Evolutionary conservation across 30 jellyfish, hydroid and myxozoan genomes (phyloP), one percentile per base, ranked within the genome.

Genomic region (Mastigias papua): DNA sequence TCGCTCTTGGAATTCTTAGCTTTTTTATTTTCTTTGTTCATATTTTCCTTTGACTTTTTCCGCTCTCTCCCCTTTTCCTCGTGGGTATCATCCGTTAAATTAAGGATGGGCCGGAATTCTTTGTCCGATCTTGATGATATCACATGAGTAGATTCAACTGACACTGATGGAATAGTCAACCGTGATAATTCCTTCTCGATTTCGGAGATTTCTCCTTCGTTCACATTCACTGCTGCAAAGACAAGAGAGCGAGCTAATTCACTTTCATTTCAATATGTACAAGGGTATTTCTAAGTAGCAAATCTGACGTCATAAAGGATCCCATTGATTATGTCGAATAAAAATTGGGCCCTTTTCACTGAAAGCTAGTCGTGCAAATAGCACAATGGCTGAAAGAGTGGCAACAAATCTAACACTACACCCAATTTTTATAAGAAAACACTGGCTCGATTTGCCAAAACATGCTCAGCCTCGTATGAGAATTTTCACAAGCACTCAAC

Each of bases 91-190:
- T 85, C 94, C 16, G 60, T 85, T 29, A 85, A 80, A 42, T 85
- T 85, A 66, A 85, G 78, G 20, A 85, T 85, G 17, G 94, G 94
- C 76, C 94, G 68, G 42, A 85, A 85, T 58, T 46, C 94, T 49
- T 85, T 85, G 77, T 85, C 94, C 13, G 94, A 72, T 27, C 94
- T 80, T 11, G 94, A 72, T 0, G 94, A 72, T 8, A 35, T n/a
- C 46, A 48, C 60, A 28, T 62, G 65, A 11, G 75, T 70, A 49
- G 69, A 37, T 5, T 85, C 94, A 60, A 25, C 22, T 26, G 94
- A 37, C 22, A 54, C 83, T 1, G 76, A 65, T n/a, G 85, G 74
- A 29, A 85, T 34, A 17, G 69, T 21, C 30, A 85, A 65, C 23
- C 81, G 78, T 23, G 88, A 54, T 11, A 29, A 31, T 49, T 57